Evolutionary conservation across 64 coral and sea anemone species (phyloP).

Genomic region (Porites australiensis): DNA sequence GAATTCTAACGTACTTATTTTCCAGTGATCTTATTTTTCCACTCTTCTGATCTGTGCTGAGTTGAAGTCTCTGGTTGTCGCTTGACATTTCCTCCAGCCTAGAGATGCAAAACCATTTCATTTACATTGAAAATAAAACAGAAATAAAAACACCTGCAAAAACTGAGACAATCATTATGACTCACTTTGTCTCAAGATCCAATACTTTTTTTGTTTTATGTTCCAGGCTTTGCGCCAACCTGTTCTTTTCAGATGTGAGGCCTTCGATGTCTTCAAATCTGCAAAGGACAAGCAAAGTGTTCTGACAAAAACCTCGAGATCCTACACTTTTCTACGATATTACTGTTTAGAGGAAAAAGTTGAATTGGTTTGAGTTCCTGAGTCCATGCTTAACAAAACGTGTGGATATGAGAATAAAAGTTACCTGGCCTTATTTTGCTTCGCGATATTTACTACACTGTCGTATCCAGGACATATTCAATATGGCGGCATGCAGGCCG

Average conservation of each 20-base stretch:
- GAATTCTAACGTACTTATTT: slow-evolving; percentile 57
- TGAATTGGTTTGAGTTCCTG: too few relatives aligned
- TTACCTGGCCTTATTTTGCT: too few relatives aligned
- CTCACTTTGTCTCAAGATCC: slow-evolving; percentile 81
- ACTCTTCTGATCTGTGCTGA: slow-evolving; percentile 62
- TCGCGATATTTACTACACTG: too few relatives aligned
- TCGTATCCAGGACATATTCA: too few relatives aligned
- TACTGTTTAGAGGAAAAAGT: too few relatives aligned
- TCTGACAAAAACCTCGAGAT: background rate
- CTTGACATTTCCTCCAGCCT: slow-evolving; percentile 81
- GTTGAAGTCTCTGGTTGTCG: slow-evolving; percentile 72
- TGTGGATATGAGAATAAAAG: too few relatives aligned
- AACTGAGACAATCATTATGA: background rate
- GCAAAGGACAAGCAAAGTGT: background rate
- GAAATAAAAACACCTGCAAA: background rate
- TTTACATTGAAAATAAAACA: background rate
- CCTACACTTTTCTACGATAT: background rate
- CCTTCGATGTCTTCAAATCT: slow-evolving; percentile 81
- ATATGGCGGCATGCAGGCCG: too few relatives aligned
- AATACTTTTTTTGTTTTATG: slow-evolving; percentile 79
- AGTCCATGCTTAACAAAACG: too few relatives aligned
- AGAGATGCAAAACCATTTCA: background rate
- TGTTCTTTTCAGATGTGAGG: slow-evolving; percentile 74
- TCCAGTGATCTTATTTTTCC: slow-evolving; percentile 76
- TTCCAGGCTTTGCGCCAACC: slow-evolving; percentile 79